Percentiles rank a stretch among this genome's conserved stretches.
phyloP scores from a whole-genome alignment of 2,888 invertebrate species.

The Eledone cirrhosa region DNA sequence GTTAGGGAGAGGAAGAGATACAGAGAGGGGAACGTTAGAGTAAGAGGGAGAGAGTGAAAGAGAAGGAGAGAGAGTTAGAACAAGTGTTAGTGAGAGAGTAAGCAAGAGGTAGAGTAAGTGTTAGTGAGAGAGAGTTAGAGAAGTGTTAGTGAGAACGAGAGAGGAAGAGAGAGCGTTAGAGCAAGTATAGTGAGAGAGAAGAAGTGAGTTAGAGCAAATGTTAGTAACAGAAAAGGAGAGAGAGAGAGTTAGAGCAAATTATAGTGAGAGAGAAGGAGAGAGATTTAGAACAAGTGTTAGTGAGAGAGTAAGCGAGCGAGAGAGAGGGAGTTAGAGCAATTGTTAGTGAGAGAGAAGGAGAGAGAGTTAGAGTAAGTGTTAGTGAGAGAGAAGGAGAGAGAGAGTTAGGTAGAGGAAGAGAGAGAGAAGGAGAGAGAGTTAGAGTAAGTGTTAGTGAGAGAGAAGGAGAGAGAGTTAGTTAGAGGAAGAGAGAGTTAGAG shows the following conservation, averaged over 20 bases:
- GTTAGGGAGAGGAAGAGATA: not conserved
- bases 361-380: not conserved
- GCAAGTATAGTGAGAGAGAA: not conserved
- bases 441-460: not conserved
- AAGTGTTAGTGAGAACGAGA: no score
- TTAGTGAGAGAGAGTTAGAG: not conserved
- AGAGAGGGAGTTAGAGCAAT: no score
- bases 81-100: not conserved
- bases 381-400: no score
- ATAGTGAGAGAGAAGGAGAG: not conserved
- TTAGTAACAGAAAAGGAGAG: not conserved
- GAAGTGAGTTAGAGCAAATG: no score
- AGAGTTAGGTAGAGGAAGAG: no score
- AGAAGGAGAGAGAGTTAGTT: not conserved
- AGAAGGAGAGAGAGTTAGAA: not conserved
- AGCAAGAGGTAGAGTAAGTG: not conserved
- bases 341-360: no score
- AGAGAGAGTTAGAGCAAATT: not conserved
- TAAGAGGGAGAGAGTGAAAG: not conserved
- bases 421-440: no score
- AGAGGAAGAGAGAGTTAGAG: not conserved
- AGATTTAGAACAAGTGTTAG: not conserved
- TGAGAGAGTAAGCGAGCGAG: not conserved
- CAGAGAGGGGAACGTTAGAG: not conserved
- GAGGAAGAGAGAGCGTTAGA: not conserved